Conservation (phyloP, 2,113 vertebrate species). For the Sander vitreus region DNA sequence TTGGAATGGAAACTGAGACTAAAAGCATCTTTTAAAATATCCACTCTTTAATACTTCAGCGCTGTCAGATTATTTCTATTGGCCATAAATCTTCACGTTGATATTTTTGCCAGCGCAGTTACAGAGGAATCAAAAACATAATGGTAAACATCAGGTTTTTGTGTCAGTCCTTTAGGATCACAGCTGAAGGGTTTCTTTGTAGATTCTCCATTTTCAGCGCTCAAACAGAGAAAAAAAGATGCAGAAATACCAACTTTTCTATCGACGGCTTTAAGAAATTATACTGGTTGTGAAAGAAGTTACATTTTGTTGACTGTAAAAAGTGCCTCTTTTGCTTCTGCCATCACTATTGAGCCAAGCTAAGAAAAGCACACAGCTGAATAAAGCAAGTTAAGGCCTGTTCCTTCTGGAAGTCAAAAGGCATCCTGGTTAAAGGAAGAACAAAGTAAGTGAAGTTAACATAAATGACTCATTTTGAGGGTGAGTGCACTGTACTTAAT, state of each 20-base stretch:
- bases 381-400: conserved; percentile 12
- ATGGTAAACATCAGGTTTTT: conserved; percentile 4
- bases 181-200: not conserved
- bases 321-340: conserved; percentile 11
- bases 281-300: not conserved
- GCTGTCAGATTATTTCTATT: not conserved
- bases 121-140: conserved; percentile 5
- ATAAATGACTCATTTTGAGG: conserved; percentile 29
- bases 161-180: conserved; percentile 18
- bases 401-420: conserved; percentile 6
- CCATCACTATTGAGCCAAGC: conserved; percentile 22
- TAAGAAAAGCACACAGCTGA: conserved; percentile 2
- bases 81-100: not conserved
- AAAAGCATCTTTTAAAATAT: not conserved
- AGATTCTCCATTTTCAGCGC: not conserved
- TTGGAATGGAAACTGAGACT: not conserved
- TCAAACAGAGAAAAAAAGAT: not conserved
- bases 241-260: not conserved
- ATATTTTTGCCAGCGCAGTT: not conserved
- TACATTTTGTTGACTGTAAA: not conserved
- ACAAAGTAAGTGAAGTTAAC: conserved; percentile 33
- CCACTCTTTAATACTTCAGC: not conserved
- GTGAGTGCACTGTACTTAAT: conserved; percentile 34
- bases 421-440: conserved; percentile 34
- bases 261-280: not conserved